These are phyloP conservation scores for Anseranas semipalmata DNA, from an alignment of 2,113 vertebrate genomes.

Conservation along the genomic window DNA sequence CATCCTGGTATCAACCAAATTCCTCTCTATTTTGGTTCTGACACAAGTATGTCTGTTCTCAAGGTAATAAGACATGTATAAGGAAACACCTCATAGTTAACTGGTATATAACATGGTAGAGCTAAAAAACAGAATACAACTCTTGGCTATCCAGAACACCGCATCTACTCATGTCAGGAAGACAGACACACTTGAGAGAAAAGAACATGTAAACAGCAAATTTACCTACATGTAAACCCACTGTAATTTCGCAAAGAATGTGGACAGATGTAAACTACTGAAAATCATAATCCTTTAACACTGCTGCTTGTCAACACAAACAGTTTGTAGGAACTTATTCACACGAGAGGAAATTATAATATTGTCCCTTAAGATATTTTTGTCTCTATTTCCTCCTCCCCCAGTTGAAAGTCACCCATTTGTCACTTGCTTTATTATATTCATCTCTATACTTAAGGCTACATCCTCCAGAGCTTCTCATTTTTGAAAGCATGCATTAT, in stretches of 20 bases:
- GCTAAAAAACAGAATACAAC: not conserved
- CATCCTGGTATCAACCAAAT: not conserved
- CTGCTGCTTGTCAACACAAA: not conserved
- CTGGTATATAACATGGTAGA: not conserved
- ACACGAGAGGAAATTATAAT: not conserved
- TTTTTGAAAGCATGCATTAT: not conserved
- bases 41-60: not conserved
- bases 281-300: not conserved
- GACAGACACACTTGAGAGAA: not conserved
- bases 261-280: not conserved
- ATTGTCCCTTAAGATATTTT: not conserved
- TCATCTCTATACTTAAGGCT: not conserved
- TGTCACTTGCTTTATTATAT: not conserved
- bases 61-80: not conserved
- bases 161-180: not conserved
- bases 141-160: not conserved
- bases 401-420: not conserved
- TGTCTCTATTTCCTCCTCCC: not conserved
- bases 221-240: not conserved
- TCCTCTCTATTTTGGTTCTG: not conserved
- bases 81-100: not conserved
- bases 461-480: not conserved
- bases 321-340: not conserved
- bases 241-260: not conserved
- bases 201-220: not conserved